Percentiles rank a stretch among this genome's conserved stretches.
phyloP scores from a whole-genome alignment of 2,113 vertebrate genomes.

The Camelus bactrianus region DNA sequence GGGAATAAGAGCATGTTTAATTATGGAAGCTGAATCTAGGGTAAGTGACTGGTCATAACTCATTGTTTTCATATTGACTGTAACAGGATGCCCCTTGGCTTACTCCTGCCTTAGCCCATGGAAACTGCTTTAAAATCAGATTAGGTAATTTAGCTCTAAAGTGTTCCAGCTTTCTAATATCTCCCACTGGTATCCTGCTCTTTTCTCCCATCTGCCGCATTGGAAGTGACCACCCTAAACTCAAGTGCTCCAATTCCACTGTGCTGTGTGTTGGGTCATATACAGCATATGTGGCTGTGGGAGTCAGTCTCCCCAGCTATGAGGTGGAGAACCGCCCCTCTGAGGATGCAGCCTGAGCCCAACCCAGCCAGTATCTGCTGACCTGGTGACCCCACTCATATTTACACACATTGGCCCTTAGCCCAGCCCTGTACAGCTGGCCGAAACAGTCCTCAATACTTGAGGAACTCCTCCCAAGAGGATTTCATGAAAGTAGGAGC shows the following conservation, averaged over 20 bases:
- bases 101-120: slow-evolving; percentile 18
- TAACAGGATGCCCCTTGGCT: slow-evolving; percentile 34
- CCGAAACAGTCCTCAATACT: slow-evolving; percentile 77
- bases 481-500: slow-evolving; percentile 82
- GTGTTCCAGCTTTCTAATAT: slow-evolving; percentile 58
- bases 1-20: not conserved
- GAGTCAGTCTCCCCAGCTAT: slow-evolving; percentile 82
- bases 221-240: slow-evolving; percentile 79
- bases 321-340: slow-evolving; percentile 83
- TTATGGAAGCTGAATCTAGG: not conserved
- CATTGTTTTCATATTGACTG: not conserved
- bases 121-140: slow-evolving; percentile 38
- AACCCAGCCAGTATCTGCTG: slow-evolving; percentile 80
- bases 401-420: slow-evolving; percentile 82
- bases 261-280: slow-evolving; percentile 75
- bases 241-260: slow-evolving; percentile 54
- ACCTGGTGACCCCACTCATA: slow-evolving; percentile 80
- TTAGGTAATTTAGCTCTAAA: slow-evolving; percentile 52
- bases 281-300: slow-evolving; percentile 21
- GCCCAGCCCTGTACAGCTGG: slow-evolving; percentile 86
- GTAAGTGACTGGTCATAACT: not conserved
- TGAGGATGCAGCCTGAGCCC: slow-evolving; percentile 79
- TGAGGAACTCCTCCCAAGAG: slow-evolving; percentile 79
- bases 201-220: slow-evolving; percentile 67
- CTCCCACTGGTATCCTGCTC: slow-evolving; percentile 54